phyloP scores from a whole-genome alignment of 2,797 vertebrate species.

The Micromesistius poutassou region DNA sequence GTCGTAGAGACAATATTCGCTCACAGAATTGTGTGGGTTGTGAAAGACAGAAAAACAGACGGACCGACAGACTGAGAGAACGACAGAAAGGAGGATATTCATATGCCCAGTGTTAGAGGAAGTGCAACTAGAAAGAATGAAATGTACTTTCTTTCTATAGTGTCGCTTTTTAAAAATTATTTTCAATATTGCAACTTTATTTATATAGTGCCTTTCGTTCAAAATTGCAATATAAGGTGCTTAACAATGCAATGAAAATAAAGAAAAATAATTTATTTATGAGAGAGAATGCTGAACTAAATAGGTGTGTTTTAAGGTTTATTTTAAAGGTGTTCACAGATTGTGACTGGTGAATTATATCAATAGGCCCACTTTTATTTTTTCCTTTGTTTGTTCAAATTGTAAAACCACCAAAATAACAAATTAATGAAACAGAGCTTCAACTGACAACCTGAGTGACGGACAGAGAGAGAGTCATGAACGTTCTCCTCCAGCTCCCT shows the following conservation, averaged over 20 bases:
- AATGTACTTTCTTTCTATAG: background rate
- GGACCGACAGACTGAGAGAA: background rate
- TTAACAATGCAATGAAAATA: no score
- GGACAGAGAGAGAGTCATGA: background rate
- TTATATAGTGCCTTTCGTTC: no score
- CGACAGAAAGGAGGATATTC: background rate
- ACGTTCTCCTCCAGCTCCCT: background rate
- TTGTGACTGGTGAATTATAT: background rate
- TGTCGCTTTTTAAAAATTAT: background rate
- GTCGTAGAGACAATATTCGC: no score
- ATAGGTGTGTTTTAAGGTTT: no score
- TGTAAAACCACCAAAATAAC: no score
- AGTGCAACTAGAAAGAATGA: background rate
- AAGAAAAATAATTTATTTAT: no score
- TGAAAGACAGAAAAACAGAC: background rate
- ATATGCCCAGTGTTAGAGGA: background rate
- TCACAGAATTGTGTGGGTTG: no score
- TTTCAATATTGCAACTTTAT: background rate
- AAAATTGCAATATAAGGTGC: no score
- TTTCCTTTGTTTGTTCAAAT: no score
- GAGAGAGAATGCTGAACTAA: no score
- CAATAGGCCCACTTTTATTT: no score
- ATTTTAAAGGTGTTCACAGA: no score
- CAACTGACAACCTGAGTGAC: background rate
- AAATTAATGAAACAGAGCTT: background rate